These are phyloP conservation scores for Agrilus planipennis DNA, from an alignment of 1,140 invertebrate species.

Conservation along the genomic window DNA sequence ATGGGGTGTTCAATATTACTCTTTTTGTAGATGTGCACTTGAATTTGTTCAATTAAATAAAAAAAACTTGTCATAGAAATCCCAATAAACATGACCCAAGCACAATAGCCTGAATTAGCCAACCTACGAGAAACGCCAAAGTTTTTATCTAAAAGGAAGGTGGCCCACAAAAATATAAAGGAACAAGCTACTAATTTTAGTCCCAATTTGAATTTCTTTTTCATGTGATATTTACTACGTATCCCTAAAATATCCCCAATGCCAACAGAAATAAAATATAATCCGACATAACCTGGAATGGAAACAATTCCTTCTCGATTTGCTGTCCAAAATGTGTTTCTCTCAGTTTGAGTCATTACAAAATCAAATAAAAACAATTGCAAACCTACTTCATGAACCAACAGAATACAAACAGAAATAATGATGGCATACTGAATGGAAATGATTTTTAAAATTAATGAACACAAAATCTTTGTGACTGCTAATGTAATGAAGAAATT, in stretches of 20 bases:
- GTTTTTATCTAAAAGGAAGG: slow-evolving; percentile 35
- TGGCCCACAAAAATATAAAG: slow-evolving; percentile 36
- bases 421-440: slow-evolving; percentile 33
- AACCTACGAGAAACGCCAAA: slow-evolving; percentile 54
- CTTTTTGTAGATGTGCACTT: slow-evolving; percentile 26
- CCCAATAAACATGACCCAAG: slow-evolving; percentile 57
- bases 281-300: slow-evolving; percentile 64
- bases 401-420: slow-evolving; percentile 42
- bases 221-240: slow-evolving; percentile 1
- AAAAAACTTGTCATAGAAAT: slow-evolving; percentile 39
- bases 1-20: too few species aligned
- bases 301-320: slow-evolving; percentile 88
- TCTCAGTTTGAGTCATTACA: slow-evolving; percentile 51
- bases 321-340: slow-evolving; percentile 55
- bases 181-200: slow-evolving; percentile 36
- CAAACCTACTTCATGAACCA: slow-evolving; percentile 59
- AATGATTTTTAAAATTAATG: slow-evolving; percentile 41
- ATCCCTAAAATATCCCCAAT: slow-evolving; percentile 43
- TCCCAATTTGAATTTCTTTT: slow-evolving; percentile 31
- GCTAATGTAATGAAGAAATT: slow-evolving; percentile 94
- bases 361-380: slow-evolving; percentile 52
- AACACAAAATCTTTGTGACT: slow-evolving; percentile 62
- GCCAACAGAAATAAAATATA: slow-evolving; percentile 66
- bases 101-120: slow-evolving; percentile 63
- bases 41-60: slow-evolving; percentile 42